Evolutionary conservation across 2,888 invertebrate species (phyloP).

Genomic region (Hybos culiciformis): DNA sequence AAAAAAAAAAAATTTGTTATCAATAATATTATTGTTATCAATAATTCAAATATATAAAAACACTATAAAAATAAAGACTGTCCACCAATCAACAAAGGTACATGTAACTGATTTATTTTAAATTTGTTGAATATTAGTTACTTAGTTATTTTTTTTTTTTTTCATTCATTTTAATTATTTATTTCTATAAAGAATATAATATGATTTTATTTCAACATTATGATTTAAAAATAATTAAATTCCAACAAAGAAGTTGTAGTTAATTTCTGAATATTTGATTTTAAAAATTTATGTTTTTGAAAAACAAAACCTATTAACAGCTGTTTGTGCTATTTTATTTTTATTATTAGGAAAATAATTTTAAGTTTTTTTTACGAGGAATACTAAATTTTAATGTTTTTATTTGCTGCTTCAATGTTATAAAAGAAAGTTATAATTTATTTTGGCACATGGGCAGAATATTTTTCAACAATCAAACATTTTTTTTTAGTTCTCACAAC

Average conservation of each 20-base stretch:
- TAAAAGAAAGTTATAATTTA: too few relatives aligned
- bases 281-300: not conserved
- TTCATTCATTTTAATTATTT: not conserved
- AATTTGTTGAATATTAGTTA: not conserved
- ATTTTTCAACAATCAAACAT: too few relatives aligned
- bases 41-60: not conserved
- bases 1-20: slow-evolving; percentile 8
- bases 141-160: not conserved
- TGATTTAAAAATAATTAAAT: too few relatives aligned
- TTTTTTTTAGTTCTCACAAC: too few relatives aligned
- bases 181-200: not conserved
- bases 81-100: slow-evolving; percentile 37
- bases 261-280: not conserved
- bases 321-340: too few relatives aligned
- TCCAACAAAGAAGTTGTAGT: not conserved
- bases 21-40: slow-evolving; percentile 10
- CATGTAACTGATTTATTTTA: slow-evolving; percentile 10
- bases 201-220: not conserved
- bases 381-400: not conserved
- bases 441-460: too few relatives aligned
- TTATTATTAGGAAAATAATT: too few relatives aligned
- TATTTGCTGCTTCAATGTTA: not conserved
- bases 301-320: slow-evolving; percentile 10
- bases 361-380: too few relatives aligned
- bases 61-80: slow-evolving; percentile 23